Base-by-base conservation (phyloP, 2,113 vertebrate genomes). In the Salminus brasiliensis region DNA sequence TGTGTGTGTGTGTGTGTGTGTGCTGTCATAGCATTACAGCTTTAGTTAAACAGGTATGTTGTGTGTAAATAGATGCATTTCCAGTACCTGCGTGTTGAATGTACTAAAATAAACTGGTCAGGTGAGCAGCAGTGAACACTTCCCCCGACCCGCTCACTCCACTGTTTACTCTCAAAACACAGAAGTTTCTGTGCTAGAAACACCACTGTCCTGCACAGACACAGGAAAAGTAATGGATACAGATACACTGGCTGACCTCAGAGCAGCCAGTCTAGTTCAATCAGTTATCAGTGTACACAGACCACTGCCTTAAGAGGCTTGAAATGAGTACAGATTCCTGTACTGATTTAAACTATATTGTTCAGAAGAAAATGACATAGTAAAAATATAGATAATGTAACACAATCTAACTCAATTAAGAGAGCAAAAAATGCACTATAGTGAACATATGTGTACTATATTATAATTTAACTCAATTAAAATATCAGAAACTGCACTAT, bases 41-140 rank as follows among this genome's bases (percentile, higher is more conserved):
- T 76, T 81, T 81, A 69, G 73, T 65, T 67, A 25, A 66, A 47
- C 57, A n/a, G 23, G 52, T 25, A 11, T 82, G 75, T 82, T 84
- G 63, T 81, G 21, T 84, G 82, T 84, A 72, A 84, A 84, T 73
- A 84, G 43, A 66, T 73, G 47, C 49, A 73, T 80, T 80, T 79
- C 71, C 53, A 68, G 57, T 66, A 27, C 27, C 68, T 76, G 53
- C 76, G 43, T 72, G 68, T 77, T 69, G 25, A 41, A 68, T 34
- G 23, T 45, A 76, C 74, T 32, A 34, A 59, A 34, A 78, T 29
- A 68, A 65, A 73, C 78, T 49, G 29, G 67, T 84, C 52, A 10
- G 30, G 73, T 73, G 62, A 34, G 70, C 45, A 72, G 76, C 67
- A 76, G 47, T 67, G 62, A 45, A 29, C 25, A 63, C 71, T 77